Evolutionary conservation across 2,888 invertebrate genomes (phyloP), one percentile per base, ranked within the genome.

Genomic region (Sesamia inferens): DNA sequence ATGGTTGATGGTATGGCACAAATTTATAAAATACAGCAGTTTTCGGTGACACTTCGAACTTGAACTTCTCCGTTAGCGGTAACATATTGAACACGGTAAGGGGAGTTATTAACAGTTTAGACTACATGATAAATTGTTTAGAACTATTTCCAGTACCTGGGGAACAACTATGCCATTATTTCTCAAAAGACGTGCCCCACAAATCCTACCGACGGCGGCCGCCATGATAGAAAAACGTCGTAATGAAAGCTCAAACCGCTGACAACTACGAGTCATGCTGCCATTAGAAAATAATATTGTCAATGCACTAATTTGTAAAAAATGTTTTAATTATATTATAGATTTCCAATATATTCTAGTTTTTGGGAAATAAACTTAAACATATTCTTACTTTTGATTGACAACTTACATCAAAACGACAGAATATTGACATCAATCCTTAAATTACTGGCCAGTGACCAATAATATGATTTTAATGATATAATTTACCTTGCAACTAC

Each of bases 181-280:
- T 97, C 97, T 98, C 92, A 98, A 97, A 95, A 98, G 97, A 95
- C 97, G 97, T 94, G 98, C 97, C 96, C 98, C 98, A 96, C 97
- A 98, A 97, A 98, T 97, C 96, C 98, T 97, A 96, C 98, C 98
- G 95, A 98, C 97, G 95, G 97, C 97, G 96, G 98, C 98, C 97
- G 98, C 98, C 98, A 98, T 98, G 97, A 97, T 98, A 97, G 97
- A 91, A 94, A 95, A 95, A 95, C 95, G 95, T 94, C 95, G 93
- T 88, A 93, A 91, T 93, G 94, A 95, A 93, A 91, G 93, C 92
- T 89, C 88, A 91, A 89, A 87, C 87, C 84, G 91, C 85, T 94
- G 95, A 94, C 95, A 93, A 92, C 89, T 91, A 90, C 80, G 22
- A 55, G 78, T 78, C 81, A 79, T 31, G 86, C 87, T 92, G 92